Evolutionary conservation across 2,888 invertebrate genomes (phyloP), one percentile per base, ranked within the genome.

Genomic region (Andrena haemorrhoa): DNA sequence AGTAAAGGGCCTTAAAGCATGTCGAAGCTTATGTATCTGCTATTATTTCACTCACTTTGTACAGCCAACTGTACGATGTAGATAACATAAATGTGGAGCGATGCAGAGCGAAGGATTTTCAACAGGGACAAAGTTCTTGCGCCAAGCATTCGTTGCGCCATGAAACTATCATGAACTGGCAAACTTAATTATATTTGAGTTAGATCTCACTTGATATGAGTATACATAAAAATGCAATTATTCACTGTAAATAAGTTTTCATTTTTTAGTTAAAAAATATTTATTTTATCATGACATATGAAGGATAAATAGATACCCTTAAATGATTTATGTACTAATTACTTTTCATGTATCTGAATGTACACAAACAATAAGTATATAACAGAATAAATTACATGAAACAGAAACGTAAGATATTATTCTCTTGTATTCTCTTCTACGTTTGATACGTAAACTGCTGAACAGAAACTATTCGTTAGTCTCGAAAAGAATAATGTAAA

Each of bases 1-100:
- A 71, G 65, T 10, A 71, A 83, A 26, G 66, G 53, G 47, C 6
- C 63, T 53, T 74, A 58, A 33, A 23, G 47, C 7, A 0, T 26
- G 7, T 8, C 26, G 10, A 0, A 10, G 64, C 12, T 29, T 33
- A 20, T 12, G 26, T 56, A 56, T 35, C 63, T 35, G 47, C 51
- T 12, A 5, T 58, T 33, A 16, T 29, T 58, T 49, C 4, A 51
- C 29, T 58, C 41, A 49, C 49, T 49, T 73, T n/a, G 29, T 35
- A 35, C 16, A 35, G 12, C 51, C 23, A n/a, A 51, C 12, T 12
- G 23, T 47, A 26, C 20, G n/a, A 23, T 47, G 8, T 58, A 10
- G 16, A 31, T 31, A 60, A 16, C 26, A 23, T 60, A n/a, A 29
- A 31, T 31, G 7, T 7, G 16, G 3, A 60, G 10, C 4, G 7